These are phyloP conservation scores for Hypselothyrea guttata DNA, from an alignment of 2,888 invertebrate genomes.

Conservation along the genomic window DNA sequence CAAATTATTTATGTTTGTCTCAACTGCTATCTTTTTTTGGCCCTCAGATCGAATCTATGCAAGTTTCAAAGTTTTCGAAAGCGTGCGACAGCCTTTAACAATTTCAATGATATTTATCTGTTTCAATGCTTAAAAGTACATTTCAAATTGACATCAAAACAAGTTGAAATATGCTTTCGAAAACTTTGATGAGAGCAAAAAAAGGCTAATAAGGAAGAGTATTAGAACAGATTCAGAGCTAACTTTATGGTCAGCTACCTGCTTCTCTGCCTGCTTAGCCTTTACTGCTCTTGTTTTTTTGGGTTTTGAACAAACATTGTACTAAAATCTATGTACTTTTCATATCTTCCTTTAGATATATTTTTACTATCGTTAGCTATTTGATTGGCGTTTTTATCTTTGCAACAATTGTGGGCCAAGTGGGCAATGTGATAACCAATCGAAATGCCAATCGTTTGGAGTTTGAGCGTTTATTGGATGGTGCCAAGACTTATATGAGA, in stretches of 20 bases:
- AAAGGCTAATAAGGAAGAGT: background rate
- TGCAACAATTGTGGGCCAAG: conserved; percentile 98
- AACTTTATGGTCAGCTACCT: no score
- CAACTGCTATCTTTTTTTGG: conserved; percentile 34
- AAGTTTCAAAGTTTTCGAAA: conserved; percentile 82
- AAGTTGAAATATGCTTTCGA: conserved; percentile 70
- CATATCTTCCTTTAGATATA: conserved; percentile 86
- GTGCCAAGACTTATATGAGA: conserved; percentile 98
- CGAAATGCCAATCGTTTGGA: conserved; percentile 97
- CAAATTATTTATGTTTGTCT: conserved; percentile 8
- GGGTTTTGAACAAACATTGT: background rate
- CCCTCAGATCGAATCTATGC: conserved; percentile 11
- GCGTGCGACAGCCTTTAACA: conserved; percentile 82
- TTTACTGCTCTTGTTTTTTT: no score
- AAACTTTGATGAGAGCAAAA: conserved; percentile 77
- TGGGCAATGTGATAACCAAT: conserved; percentile 98
- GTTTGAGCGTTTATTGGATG: conserved; percentile 96
- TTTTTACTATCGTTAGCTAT: conserved; percentile 98
- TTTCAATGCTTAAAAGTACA: conserved; percentile 20
- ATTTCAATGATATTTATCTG: conserved; percentile 73
- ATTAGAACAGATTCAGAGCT: background rate
- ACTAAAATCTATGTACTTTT: background rate
- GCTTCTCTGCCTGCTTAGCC: no score
- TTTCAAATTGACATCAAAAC: conserved; percentile 20
- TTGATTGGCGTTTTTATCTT: conserved; percentile 98